Evolutionary conservation across 2,797 vertebrate genomes (phyloP).

Genomic region (Vespertilio murinus): DNA sequence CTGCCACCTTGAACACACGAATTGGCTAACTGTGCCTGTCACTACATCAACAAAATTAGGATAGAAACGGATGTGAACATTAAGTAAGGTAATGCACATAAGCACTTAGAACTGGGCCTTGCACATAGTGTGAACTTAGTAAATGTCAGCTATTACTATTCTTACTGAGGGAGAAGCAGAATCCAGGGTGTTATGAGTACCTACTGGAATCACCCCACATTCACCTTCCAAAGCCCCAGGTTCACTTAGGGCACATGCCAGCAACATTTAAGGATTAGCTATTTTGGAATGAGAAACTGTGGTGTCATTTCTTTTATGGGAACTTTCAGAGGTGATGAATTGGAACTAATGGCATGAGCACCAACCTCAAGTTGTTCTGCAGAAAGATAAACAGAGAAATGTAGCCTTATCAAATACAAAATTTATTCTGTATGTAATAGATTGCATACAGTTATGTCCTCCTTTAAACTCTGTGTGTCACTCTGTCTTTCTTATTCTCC

Average conservation of each 20-base stretch:
- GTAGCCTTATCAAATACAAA: not conserved
- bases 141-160: not conserved
- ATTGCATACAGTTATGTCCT: not conserved
- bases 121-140: not conserved
- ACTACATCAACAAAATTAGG: not conserved
- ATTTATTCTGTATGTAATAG: not conserved
- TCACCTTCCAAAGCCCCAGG: not conserved
- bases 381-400: slow-evolving; percentile 10
- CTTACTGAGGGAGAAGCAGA: not conserved
- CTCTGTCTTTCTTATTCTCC: not conserved
- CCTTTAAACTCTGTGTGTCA: not conserved
- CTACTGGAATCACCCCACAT: not conserved
- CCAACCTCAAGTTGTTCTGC: not conserved
- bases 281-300: not conserved
- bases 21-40: not conserved
- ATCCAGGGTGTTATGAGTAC: not conserved
- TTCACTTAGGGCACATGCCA: not conserved
- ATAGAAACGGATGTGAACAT: not conserved
- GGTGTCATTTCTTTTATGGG: not conserved
- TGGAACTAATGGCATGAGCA: not conserved
- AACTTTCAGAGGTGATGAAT: not conserved
- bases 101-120: not conserved
- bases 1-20: not conserved
- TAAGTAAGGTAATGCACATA: not conserved
- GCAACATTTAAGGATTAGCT: not conserved